A percentile compares a stretch with the other conserved stretches of the same genome.
phyloP scores from a whole-genome alignment of 2,113 vertebrate species.

The Coturnix japonica region DNA sequence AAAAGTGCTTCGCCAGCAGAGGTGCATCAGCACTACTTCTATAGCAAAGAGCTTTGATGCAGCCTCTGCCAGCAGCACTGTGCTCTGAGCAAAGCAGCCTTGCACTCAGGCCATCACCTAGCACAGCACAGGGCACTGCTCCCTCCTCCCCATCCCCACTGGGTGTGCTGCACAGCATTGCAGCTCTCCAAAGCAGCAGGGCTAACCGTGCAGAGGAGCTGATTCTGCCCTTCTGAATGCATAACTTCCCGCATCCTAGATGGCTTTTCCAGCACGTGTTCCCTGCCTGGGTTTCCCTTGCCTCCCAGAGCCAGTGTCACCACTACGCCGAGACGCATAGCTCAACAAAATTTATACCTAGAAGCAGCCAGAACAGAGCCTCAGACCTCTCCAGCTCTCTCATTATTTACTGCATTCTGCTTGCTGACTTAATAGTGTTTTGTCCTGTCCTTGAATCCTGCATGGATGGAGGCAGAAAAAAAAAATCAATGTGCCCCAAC shows the following conservation, averaged over 20 bases:
- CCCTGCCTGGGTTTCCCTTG: neutral
- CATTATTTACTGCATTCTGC: conserved; percentile 71
- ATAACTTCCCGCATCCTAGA: neutral
- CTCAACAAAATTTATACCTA: conserved; percentile 52
- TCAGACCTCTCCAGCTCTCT: conserved; percentile 10
- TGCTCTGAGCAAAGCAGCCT: no score
- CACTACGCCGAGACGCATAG: neutral
- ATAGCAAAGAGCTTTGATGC: neutral
- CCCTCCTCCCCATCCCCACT: neutral
- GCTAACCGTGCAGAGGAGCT: neutral
- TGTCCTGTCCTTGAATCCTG: conserved; percentile 71
- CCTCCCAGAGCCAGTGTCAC: neutral
- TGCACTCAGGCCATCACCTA: neutral
- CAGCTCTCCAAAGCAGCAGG: neutral
- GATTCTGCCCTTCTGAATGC: neutral
- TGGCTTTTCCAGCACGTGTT: neutral
- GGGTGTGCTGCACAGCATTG: neutral
- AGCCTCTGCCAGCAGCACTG: neutral
- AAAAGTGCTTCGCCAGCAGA: neutral
- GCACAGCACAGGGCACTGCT: neutral
- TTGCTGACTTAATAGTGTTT: conserved; percentile 71
- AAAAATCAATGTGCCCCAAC: conserved; percentile 51
- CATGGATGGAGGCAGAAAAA: conserved; percentile 52
- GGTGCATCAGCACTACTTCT: accelerated
- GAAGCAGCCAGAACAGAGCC: conserved; percentile 8